Base-by-base conservation (phyloP, 2,797 vertebrate species). In the Adrianichthys oophorus region DNA sequence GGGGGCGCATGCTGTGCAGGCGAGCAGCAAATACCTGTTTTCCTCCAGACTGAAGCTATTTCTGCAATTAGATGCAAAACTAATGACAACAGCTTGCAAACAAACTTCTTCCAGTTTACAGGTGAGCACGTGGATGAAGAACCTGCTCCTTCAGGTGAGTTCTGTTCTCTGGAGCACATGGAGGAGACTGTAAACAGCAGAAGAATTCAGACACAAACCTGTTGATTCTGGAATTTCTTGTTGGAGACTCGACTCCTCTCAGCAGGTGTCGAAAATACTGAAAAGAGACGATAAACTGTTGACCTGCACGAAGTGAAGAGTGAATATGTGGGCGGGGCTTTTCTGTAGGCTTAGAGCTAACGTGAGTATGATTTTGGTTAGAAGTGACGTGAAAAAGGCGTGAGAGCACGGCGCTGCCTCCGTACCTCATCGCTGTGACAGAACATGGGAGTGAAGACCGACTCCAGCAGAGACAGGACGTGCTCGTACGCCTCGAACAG, bases 401-500 rank as follows among this genome's bases (percentile, higher is more conserved):
- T 6, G 4, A 24, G 2, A 6, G 0, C 8, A 2, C 7, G 8
- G 2, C 1, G 29, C 29, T 8, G 29, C 29, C 24, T 26, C 29
- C 64, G 71, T 85, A 98, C 97, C 86, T 98, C 96, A 72, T 98
- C 95, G 26, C 97, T 99, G 85, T 99, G 97, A 62, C 95, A 98
- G 89, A 99, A 99, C 93, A 98, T 95, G 4, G 96, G 97, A 0
- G 96, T 96, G 73, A 98, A 98, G 57, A 99, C 96, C 0, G 87
- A 92, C 85, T 99, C 97, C 44, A 99, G 90, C 12, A 98, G 92
- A 49, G 92, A 96, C 72, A 98, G 92, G 47, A 99, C 96, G 3
- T 96, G 97, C 59, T 99, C 97, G 29, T 98, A 97, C 2, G 97
- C 97, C 89, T 98, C 94, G 64, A 98, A 98, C 68, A 99, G 92